Percentiles rank a stretch among this genome's conserved stretches.
Evolutionary conservation across 2,797 vertebrate species (phyloP).

Genomic region (Notolepis coatsorum): DNA sequence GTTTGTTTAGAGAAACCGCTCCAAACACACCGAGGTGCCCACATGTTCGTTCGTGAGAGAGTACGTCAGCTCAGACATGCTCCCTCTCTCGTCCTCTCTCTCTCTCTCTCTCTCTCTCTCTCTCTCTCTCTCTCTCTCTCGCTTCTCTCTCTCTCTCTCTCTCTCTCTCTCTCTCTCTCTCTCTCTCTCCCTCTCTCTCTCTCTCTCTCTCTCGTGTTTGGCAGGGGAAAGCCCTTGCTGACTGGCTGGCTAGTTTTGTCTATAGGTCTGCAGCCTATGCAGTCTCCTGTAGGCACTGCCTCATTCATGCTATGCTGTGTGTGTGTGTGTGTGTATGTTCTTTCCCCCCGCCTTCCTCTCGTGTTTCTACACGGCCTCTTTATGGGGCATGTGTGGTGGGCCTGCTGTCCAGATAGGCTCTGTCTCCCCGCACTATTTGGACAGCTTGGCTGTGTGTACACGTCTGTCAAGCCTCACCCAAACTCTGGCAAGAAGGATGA

Average conservation of each 20-base stretch:
- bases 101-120: neutral
- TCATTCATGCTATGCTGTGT: conserved; percentile 30
- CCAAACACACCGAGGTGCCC: conserved; percentile 69
- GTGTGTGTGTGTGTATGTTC: conserved; percentile 35
- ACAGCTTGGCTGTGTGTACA: conserved; percentile 84
- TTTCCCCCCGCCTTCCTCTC: conserved; percentile 23
- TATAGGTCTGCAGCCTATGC: neutral
- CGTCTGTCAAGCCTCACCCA: conserved; percentile 75
- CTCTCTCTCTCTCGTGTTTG: too few relatives aligned
- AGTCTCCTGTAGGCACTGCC: conserved; percentile 3
- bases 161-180: conserved; percentile 19
- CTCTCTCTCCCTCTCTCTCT: neutral
- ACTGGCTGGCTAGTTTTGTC: neutral
- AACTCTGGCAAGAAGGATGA: conserved; percentile 77
- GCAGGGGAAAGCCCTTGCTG: conserved; percentile 12
- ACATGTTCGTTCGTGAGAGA: too few relatives aligned
- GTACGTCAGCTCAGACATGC: conserved; percentile 64
- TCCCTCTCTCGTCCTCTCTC: conserved; percentile 20
- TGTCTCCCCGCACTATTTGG: conserved; percentile 73
- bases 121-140: conserved; percentile 14
- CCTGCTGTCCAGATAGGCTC: conserved; percentile 66
- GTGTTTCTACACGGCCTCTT: conserved; percentile 61
- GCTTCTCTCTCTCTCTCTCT: conserved; percentile 32
- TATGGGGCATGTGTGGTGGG: conserved; percentile 72
- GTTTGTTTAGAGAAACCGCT: conserved; percentile 82